These are phyloP conservation scores for Dinoponera quadriceps DNA, from an alignment of 1,140 invertebrate genomes.

Conservation along the genomic window DNA sequence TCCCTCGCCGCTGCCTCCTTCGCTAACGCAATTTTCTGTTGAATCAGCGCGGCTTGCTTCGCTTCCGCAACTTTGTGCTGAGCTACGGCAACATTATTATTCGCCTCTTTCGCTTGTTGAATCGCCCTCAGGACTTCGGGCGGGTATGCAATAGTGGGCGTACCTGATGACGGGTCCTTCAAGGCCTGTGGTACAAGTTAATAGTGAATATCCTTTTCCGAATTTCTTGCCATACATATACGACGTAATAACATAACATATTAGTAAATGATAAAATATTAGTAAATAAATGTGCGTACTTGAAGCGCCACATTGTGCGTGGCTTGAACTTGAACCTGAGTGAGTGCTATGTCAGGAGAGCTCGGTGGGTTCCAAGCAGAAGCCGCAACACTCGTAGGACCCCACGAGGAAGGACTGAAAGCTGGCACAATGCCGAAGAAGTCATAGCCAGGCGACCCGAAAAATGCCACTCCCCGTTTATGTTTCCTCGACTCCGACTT, in stretches of 20 bases:
- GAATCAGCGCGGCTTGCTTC: constrained; percentile 80
- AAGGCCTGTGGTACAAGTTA: constrained; percentile 72
- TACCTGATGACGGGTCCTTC: constrained; percentile 75
- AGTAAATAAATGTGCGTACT: constrained; percentile 64
- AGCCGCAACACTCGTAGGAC: constrained; percentile 65
- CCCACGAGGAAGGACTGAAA: constrained; percentile 74
- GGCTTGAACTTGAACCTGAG: constrained; percentile 81
- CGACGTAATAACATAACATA: not conserved
- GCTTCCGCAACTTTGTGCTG: constrained; percentile 82
- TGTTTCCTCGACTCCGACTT: constrained; percentile 74
- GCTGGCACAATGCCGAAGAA: constrained; percentile 75
- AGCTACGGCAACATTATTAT: constrained; percentile 81
- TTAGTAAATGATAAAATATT: not conserved
- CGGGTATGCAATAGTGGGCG: constrained; percentile 81
- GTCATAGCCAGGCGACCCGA: constrained; percentile 78
- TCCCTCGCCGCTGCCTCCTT: constrained; percentile 82
- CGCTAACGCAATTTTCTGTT: constrained; percentile 82
- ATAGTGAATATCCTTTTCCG: not conserved
- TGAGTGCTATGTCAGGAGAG: constrained; percentile 77
- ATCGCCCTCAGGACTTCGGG: constrained; percentile 81
- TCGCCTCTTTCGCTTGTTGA: constrained; percentile 83
- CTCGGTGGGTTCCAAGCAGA: constrained; percentile 74
- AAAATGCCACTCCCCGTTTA: constrained; percentile 79
- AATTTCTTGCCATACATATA: constrained; percentile 15
- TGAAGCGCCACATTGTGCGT: constrained; percentile 83